Conservation (phyloP, 2,797 vertebrate genomes). For the Peromyscus nudipes region DNA sequence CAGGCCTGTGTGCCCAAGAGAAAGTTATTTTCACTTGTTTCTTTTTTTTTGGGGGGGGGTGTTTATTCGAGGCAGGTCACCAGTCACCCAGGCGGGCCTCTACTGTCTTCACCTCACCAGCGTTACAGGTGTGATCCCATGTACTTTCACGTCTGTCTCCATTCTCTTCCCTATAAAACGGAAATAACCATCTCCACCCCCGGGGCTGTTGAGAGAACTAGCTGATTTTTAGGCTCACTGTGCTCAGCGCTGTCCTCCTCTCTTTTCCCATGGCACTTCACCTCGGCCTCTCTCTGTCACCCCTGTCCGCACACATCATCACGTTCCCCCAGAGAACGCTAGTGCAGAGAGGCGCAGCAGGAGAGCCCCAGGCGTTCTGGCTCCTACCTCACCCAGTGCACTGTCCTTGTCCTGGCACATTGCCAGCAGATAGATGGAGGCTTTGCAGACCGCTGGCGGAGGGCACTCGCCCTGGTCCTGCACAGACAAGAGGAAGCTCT, state of each 20-base stretch:
- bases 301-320: neutral
- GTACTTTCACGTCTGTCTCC: neutral
- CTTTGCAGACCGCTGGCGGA: conserved; percentile 90
- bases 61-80: neutral
- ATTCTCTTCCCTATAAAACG: neutral
- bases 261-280: neutral
- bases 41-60: no score
- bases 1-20: neutral
- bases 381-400: conserved; percentile 90
- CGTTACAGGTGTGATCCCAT: neutral
- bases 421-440: conserved; percentile 94
- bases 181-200: neutral
- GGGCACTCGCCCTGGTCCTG: conserved; percentile 89
- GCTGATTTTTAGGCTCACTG: neutral
- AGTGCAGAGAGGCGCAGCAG: neutral
- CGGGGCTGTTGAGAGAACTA: conserved; percentile 12
- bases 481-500: conserved; percentile 90
- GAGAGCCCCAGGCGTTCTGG: neutral
- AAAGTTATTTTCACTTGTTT: conserved; percentile 22
- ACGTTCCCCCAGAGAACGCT: neutral
- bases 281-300: neutral
- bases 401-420: conserved; percentile 91
- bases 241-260: neutral
- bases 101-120: no score
- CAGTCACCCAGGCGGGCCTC: neutral